These are phyloP conservation scores for Emydura subglobosa DNA, from an alignment of 2,113 vertebrate genomes.

Conservation along the genomic window DNA sequence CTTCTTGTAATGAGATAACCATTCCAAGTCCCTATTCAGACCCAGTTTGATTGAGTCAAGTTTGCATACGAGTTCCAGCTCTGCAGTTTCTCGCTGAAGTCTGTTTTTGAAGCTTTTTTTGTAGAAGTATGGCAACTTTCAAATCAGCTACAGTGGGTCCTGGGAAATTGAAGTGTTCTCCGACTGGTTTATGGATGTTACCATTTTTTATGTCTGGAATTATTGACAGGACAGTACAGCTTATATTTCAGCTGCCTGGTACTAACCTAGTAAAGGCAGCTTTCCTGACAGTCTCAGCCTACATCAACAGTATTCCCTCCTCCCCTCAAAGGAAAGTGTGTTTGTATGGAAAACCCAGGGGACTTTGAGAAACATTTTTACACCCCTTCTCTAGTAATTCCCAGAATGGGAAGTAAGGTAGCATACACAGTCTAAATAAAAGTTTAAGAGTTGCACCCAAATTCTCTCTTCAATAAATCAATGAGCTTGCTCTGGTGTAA, in stretches of 20 bases:
- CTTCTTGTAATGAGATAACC: no score
- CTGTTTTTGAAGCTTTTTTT: no score
- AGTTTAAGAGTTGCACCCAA: background rate
- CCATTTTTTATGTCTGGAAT: no score
- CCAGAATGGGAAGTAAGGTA: background rate
- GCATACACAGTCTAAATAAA: background rate
- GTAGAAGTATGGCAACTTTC: no score
- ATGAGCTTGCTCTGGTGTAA: no score
- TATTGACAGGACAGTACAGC: background rate
- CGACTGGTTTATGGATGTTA: no score
- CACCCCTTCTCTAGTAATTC: background rate
- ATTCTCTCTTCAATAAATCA: background rate
- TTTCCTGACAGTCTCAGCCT: constrained; percentile 13
- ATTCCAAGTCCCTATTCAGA: no score
- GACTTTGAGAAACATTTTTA: rapidly evolving
- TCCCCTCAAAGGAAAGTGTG: background rate
- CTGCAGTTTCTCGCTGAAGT: no score
- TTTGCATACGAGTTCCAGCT: no score
- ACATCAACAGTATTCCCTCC: background rate
- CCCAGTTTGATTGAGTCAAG: no score
- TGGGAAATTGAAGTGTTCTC: no score
- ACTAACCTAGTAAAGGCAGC: background rate
- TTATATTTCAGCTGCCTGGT: background rate
- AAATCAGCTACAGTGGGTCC: no score
- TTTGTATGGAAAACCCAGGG: background rate